phyloP scores from a whole-genome alignment of 2,797 vertebrate genomes.

The Hemitrygon akajei region DNA sequence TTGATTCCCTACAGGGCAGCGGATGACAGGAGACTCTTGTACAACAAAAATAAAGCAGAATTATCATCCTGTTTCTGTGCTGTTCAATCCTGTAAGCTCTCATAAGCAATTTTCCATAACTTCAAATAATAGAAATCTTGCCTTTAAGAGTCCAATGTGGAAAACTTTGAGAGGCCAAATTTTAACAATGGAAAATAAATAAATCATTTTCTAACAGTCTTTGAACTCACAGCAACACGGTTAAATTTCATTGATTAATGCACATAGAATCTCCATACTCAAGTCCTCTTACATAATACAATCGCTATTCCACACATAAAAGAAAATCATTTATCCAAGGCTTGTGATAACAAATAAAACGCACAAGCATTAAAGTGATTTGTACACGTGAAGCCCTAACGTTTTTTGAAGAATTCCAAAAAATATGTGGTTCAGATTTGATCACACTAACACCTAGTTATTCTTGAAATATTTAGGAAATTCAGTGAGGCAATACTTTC shows the following conservation, averaged over 20 bases:
- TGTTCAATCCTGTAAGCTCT: not conserved
- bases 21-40: not conserved
- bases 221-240: not conserved
- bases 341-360: not conserved
- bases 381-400: not conserved
- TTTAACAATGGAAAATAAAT: not conserved
- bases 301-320: not conserved
- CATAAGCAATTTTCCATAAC: not conserved
- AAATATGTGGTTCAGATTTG: not conserved
- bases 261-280: not conserved
- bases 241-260: not conserved
- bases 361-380: not conserved
- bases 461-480: not conserved
- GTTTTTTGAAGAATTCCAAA: not conserved
- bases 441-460: not conserved
- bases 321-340: not conserved
- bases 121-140: not conserved
- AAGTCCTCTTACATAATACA: not conserved
- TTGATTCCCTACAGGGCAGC: too few species aligned
- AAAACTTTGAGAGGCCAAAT: not conserved
- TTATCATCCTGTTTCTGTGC: too few species aligned
- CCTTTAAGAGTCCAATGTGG: not conserved
- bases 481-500: not conserved
- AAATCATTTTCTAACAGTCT: not conserved
- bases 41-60: constrained; percentile 2